Evolutionary conservation across 2,113 vertebrate genomes (phyloP), one percentile per base, ranked within the genome.

Genomic region (Talpa occidentalis): DNA sequence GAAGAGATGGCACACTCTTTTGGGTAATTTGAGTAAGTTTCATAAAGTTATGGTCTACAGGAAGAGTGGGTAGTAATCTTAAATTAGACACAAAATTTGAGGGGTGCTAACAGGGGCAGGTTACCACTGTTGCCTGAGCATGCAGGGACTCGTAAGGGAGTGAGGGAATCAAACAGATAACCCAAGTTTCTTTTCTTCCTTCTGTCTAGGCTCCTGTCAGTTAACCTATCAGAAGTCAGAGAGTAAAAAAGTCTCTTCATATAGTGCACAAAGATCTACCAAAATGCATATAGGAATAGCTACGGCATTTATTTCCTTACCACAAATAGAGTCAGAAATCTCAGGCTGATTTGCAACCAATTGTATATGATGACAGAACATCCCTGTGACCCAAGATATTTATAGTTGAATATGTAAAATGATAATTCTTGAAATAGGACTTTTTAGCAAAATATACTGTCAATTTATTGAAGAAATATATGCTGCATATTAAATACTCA

Each of bases 391-490:
- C 52, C 30, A 54, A 81, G 11, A 1, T 14, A 79, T 56, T 95
- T 88, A 84, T 52, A 64, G 49, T 74, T 70, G 32, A 88, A 84
- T 85, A 49, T 70, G 69, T 64, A 70, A 83, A 84, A 37, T n/a
- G 35, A 10, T 74, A 54, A 89, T 90, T 77, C 35, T 70, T 78
- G 79, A 73, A 14, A 32, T 72, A 14, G 37, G n/a, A 40, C 28
- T 66, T 69, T 26, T 79, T 78, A 54, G 40, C 70, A 94, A 83
- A 52, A 35, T 72, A 78, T 77, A 26, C 11, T 40, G 21, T 28
- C 10, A 47, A 6, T 78, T 67, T 73, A 60, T 82, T 95, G 30
- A 40, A 66, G 15, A 83, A 66, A 67, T 70, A 59, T 52, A 70
- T 62, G 6, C 4, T 66, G 12, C 2, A 0, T 85, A n/a, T 72